Evolutionary conservation across 2,888 invertebrate genomes (phyloP).

Genomic region (Melanotus villosus): DNA sequence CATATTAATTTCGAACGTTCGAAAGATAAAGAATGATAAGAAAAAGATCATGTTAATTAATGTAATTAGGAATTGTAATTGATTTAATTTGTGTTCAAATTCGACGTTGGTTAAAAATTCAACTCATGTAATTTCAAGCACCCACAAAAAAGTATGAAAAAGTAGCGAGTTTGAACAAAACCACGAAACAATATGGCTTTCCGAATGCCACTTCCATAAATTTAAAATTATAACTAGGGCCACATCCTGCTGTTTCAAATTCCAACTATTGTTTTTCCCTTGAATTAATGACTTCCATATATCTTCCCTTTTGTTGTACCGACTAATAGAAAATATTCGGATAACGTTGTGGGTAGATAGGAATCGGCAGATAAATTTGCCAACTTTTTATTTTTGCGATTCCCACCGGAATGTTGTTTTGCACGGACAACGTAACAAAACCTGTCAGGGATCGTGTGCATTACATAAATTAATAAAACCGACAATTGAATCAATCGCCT

Average conservation of each 20-base stretch:
- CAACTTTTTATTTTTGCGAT: not conserved
- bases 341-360: not conserved
- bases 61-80: too few relatives aligned
- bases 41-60: too few relatives aligned
- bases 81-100: too few relatives aligned
- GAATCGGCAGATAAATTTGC: not conserved
- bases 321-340: conserved; percentile 26
- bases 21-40: too few relatives aligned
- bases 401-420: not conserved
- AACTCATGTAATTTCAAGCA: too few relatives aligned
- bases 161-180: too few relatives aligned
- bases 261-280: conserved; percentile 49
- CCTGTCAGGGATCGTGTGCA: not conserved
- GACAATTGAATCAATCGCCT: not conserved
- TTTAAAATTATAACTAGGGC: conserved; percentile 50
- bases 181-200: not conserved
- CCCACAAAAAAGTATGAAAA: too few relatives aligned
- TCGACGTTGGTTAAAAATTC: too few relatives aligned
- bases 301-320: conserved; percentile 41
- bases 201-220: conserved; percentile 23
- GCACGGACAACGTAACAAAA: not conserved
- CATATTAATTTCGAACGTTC: too few relatives aligned
- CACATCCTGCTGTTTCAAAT: conserved; percentile 46
- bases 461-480: conserved; percentile 1
- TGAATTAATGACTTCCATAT: conserved; percentile 48